Evolutionary conservation across 2,113 vertebrate genomes (phyloP), one percentile per base, ranked within the genome.

Genomic region (Grus americana): DNA sequence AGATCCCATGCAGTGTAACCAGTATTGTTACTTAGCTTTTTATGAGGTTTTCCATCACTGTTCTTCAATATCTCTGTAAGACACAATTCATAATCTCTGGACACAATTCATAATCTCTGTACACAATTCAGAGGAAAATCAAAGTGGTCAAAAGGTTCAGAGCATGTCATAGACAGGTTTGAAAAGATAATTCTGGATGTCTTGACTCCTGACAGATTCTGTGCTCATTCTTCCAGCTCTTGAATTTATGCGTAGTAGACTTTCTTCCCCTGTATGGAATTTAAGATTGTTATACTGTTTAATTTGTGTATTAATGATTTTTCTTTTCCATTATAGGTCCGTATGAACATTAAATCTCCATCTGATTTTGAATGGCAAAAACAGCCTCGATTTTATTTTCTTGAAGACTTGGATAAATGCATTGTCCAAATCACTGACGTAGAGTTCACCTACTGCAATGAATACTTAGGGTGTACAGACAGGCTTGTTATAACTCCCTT

Each of bases 281-380:
- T 92, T n/a, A 46, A 70, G 44, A 89, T 66, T 74, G 5, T 83
- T 68, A n/a, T 36, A 65, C 9, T 22, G 16, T 79, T 83, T 91
- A 2, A 32, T 36, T 78, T 91, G 42, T 70, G 3, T 34, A 16
- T 57, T 92, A 49, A 86, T 88, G 10, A 34, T 81, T 72, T 91
- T 86, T 80, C 65, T 90, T 78, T 94, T 88, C 32, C 36, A 5
- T 80, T 79, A n/a, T 38, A 98, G 98, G 96, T 98, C 46, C 93
- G 55, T 34, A 97, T 97, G 98, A 98, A 97, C 34, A 90, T 98
- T 83, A 98, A 97, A 86, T 98, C 97, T 76, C 67, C 96, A 0
- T 97, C 96, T 80, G 98, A 98, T 87, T 98, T 98, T 96, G 98
- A 98, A 87, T 98, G 98, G 98, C 97, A 98, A 95, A 98, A 98